Evolutionary conservation across 2,888 invertebrate genomes (phyloP).

Genomic region (Pseudococcus viburni): DNA sequence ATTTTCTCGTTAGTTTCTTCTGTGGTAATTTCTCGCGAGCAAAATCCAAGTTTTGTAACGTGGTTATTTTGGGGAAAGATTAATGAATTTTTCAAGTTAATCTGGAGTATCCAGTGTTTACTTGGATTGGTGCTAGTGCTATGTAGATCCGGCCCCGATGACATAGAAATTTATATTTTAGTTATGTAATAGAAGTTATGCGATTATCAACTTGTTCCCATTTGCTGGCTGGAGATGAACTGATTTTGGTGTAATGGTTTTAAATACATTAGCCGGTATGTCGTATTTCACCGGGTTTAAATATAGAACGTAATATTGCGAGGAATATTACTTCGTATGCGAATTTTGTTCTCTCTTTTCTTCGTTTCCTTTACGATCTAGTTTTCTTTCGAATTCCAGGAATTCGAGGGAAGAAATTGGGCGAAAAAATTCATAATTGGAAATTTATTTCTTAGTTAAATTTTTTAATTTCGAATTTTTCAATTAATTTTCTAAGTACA

Average conservation of each 20-base stretch:
- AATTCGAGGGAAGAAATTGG: no score
- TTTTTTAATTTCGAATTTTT: no score
- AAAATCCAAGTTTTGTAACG: background rate
- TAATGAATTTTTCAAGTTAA: background rate
- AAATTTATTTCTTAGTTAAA: no score
- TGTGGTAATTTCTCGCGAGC: background rate
- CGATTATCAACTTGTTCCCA: background rate
- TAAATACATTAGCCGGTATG: background rate
- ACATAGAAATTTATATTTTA: background rate
- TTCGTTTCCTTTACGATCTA: background rate
- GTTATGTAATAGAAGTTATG: slow-evolving; percentile 1
- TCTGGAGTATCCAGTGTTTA: background rate
- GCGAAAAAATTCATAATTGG: no score
- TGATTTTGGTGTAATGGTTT: background rate
- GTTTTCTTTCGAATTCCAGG: background rate
- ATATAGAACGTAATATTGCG: background rate
- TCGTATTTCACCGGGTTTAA: background rate
- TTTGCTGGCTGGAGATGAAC: background rate
- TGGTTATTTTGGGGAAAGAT: background rate
- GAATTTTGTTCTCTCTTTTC: background rate
- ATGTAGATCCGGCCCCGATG: background rate
- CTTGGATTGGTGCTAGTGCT: background rate
- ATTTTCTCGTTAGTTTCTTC: background rate
- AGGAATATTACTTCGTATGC: background rate
- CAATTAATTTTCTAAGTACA: no score